Conservation (phyloP, 2,797 vertebrate genomes). For the Dallia pectoralis region DNA sequence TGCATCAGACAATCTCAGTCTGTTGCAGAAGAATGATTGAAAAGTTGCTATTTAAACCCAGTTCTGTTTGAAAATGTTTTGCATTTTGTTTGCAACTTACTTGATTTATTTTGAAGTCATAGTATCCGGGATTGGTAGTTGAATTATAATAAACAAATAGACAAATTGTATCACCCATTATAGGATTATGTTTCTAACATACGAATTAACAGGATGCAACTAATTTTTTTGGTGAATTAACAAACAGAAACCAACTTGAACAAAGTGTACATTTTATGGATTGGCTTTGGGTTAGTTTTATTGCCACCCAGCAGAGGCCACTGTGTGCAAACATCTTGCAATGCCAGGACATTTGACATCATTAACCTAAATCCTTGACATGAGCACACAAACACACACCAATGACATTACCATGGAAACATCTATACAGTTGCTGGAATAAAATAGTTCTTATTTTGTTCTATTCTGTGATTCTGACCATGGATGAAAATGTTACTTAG, state of each 20-base stretch:
- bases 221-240: constrained; percentile 12
- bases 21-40: neutral
- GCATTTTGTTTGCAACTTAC: neutral
- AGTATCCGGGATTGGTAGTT: neutral
- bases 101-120: neutral
- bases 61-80: neutral
- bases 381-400: neutral
- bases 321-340: constrained; percentile 49
- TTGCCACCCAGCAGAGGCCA: constrained; percentile 63
- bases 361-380: neutral
- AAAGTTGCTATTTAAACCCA: neutral
- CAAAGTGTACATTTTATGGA: no score
- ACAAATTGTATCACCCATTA: neutral
- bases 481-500: neutral
- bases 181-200: neutral
- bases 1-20: neutral
- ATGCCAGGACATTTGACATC: constrained; percentile 39
- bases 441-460: neutral
- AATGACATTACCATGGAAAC: neutral
- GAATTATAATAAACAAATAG: neutral
- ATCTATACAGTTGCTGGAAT: neutral
- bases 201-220: neutral
- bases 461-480: neutral
- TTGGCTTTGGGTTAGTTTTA: constrained; percentile 23
- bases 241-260: no score